phyloP scores from a whole-genome alignment of 37 sponge, comb jelly and placozoan species.

The Corticium candelabrum region DNA sequence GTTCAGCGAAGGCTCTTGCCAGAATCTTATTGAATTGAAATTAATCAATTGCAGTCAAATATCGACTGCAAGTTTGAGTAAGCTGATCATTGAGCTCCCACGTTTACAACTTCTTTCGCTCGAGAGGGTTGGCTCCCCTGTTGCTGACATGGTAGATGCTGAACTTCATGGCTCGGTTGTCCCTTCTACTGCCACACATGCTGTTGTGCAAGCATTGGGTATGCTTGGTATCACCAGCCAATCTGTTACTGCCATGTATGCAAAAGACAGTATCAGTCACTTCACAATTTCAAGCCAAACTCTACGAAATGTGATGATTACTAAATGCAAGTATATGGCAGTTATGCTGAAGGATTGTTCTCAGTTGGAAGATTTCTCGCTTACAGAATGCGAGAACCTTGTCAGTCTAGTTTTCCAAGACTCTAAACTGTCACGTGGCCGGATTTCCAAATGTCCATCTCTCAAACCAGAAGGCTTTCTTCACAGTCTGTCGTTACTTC shows the following conservation, averaged over 20 bases:
- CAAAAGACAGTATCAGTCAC: neutral
- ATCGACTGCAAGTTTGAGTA: neutral
- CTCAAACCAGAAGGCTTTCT: neutral
- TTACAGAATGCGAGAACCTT: neutral
- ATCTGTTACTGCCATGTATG: too few relatives aligned
- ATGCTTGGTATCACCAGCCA: neutral
- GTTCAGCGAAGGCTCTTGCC: neutral
- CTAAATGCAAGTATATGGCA: neutral
- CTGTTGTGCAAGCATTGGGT: neutral
- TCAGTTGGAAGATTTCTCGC: neutral
- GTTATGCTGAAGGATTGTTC: neutral
- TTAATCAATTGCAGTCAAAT: neutral
- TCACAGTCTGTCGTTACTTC: neutral
- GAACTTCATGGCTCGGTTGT: too few relatives aligned
- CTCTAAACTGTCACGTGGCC: neutral
- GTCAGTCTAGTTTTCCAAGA: neutral
- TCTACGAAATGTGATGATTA: neutral
- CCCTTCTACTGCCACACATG: neutral
- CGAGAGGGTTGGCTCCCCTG: neutral
- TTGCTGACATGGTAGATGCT: neutral
- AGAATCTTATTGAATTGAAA: neutral
- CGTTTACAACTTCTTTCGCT: neutral
- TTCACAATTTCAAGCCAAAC: neutral
- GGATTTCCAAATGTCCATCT: neutral
- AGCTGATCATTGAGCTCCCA: neutral